Base-by-base conservation (phyloP, 2,888 invertebrate genomes). In the Cephus rjabovi region DNA sequence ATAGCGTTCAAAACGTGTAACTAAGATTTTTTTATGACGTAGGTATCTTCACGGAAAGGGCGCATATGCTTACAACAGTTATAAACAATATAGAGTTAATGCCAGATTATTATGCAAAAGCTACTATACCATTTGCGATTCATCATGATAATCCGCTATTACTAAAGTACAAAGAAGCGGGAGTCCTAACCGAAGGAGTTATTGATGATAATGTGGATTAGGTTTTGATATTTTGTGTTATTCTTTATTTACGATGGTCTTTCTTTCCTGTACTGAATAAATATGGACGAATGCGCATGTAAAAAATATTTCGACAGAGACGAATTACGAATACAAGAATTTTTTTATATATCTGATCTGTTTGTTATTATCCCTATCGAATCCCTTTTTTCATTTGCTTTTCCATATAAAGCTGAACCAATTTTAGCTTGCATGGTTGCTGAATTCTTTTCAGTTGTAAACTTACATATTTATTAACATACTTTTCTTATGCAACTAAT, bases 71-170 rank as follows among this genome's bases (percentile, higher is more conserved):
- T 15, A 94, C 96, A 74, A 96, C 96, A 11, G 97, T 99, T 77
- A 98, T 99, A 76, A 95, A 95, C 90, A 99, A 99, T 90, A 94
- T 99, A 83, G 95, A 97, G 92, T 92, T 97, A 86, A 92, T 95
- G 87, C 91, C 95, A 1, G 94, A 97, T 87, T 99, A 97, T 92
- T 99, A 99, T 91, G 93, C 96, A 89, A 95, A 94, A 88, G 95
- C 95, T 0, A 95, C 96, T 0, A 89, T 99, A 81, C 95, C 97
- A 0, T 98, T 97, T 92, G 94, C 95, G 35, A 93, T 97, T 30
- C 94, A 95, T 80, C 96, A 97, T 90, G 95, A 95, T 88, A 96
- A 96, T 87, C 94, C 94, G 74, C 92, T 98, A 34, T 96, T 95
- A 86, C 93, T 93, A 71, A 93, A 94, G 78, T 95, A 95, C 84